Percentiles rank a stretch among this genome's conserved stretches.
Conservation (phyloP, 2,888 invertebrate genomes). For the Caenorhabditis uteleia region DNA sequence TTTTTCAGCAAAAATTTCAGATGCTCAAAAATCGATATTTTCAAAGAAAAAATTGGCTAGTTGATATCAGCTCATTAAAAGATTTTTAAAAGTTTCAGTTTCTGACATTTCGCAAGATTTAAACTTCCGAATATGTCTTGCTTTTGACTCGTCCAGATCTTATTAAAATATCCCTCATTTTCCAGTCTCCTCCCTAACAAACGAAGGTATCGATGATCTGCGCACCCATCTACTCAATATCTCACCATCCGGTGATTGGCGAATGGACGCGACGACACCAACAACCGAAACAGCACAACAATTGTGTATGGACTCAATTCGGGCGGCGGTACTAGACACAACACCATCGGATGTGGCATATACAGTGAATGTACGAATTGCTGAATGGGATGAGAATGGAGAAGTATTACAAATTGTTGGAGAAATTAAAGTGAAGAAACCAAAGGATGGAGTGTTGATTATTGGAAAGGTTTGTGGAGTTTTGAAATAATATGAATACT, state of each 20-base stretch:
- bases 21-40: slow-evolving; percentile 1
- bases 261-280: slow-evolving; percentile 19
- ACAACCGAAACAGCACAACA: slow-evolving; percentile 45
- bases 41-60: neutral
- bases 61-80: too few species aligned
- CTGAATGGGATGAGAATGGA: slow-evolving; percentile 58
- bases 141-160: too few species aligned
- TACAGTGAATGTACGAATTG: slow-evolving; percentile 69
- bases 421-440: slow-evolving; percentile 58
- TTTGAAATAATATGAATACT: neutral
- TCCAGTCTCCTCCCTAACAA: slow-evolving; percentile 52
- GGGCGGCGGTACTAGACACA: slow-evolving; percentile 84
- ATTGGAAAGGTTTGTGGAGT: slow-evolving; percentile 35
- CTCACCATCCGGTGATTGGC: slow-evolving; percentile 52
- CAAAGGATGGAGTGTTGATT: slow-evolving; percentile 52
- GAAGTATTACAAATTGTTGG: slow-evolving; percentile 56
- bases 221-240: slow-evolving; percentile 50
- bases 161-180: too few species aligned
- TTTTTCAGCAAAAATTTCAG: too few species aligned
- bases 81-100: too few species aligned
- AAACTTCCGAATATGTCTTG: too few species aligned
- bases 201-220: slow-evolving; percentile 64
- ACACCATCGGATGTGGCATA: slow-evolving; percentile 84
- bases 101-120: too few species aligned
- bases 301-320: slow-evolving; percentile 76